Conservation (phyloP, 2,888 invertebrate species). For the Lithophane socia region DNA sequence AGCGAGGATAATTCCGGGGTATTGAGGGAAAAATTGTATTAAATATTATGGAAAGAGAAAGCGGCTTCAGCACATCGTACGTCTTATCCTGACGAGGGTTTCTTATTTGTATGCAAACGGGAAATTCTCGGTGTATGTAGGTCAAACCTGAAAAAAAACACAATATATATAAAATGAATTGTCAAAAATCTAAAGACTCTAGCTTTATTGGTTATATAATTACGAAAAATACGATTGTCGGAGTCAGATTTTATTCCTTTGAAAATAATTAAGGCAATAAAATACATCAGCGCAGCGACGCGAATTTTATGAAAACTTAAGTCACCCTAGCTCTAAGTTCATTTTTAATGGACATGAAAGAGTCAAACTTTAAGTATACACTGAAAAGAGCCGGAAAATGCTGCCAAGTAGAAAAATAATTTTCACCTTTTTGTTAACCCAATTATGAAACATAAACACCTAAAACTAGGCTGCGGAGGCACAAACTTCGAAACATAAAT, state of each 20-base stretch:
- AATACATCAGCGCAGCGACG: neutral
- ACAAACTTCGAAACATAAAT: conserved; percentile 51
- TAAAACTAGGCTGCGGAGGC: conserved; percentile 24
- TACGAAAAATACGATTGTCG: neutral
- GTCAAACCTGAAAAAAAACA: conserved; percentile 50
- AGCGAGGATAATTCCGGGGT: conserved; percentile 43
- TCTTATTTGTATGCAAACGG: conserved; percentile 78
- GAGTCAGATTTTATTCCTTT: neutral
- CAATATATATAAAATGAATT: conserved; percentile 14
- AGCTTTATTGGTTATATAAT: conserved; percentile 8
- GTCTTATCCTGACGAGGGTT: conserved; percentile 82
- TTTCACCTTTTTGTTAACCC: conserved; percentile 10
- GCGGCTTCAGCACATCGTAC: conserved; percentile 71
- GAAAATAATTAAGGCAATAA: conserved; percentile 6
- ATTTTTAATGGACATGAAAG: conserved; percentile 6
- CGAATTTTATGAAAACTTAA: neutral
- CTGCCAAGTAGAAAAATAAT: conserved; percentile 11
- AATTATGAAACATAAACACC: conserved; percentile 35
- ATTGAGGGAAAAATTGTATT: conserved; percentile 59
- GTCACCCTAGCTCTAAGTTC: neutral
- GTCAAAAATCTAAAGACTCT: conserved; percentile 1
- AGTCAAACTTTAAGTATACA: neutral
- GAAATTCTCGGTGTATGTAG: conserved; percentile 63
- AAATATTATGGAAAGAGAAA: conserved; percentile 69
- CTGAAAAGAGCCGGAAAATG: neutral